These are phyloP conservation scores for Xenopus petersii DNA, from an alignment of 2,797 vertebrate species.

Conservation along the genomic window DNA sequence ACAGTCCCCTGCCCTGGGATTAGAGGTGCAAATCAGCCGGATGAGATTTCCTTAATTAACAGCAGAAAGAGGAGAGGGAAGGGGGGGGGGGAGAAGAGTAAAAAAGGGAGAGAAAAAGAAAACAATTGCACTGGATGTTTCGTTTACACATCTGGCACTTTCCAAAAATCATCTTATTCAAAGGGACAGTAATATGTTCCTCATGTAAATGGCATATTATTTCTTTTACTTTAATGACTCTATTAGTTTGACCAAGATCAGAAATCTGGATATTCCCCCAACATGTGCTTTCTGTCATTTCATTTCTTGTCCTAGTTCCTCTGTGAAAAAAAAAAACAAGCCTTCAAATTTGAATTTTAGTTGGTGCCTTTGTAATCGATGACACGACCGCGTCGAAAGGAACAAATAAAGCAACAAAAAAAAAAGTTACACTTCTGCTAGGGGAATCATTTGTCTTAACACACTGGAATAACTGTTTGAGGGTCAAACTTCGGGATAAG, in stretches of 20 bases:
- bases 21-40: conserved; percentile 43
- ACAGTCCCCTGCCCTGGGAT: conserved; percentile 32
- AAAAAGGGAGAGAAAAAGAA: not conserved
- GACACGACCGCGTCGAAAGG: no score
- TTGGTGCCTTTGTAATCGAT: not conserved
- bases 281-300: conserved; percentile 5
- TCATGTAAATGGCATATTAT: conserved; percentile 41
- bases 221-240: conserved; percentile 33
- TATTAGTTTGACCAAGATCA: conserved; percentile 35
- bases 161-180: conserved; percentile 31
- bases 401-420: no score
- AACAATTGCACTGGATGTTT: conserved; percentile 37
- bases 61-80: conserved; percentile 9
- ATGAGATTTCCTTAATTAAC: conserved; percentile 47
- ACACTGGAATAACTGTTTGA: no score
- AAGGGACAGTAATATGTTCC: conserved; percentile 32
- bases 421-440: no score
- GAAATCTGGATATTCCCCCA: conserved; percentile 30
- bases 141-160: conserved; percentile 23
- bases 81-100: not conserved
- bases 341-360: conserved; percentile 12
- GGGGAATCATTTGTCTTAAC: no score
- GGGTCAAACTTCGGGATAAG: no score
- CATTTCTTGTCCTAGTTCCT: conserved; percentile 24
- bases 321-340: not conserved